Base-by-base conservation (phyloP, 2,797 vertebrate genomes). In the Crenichthys baileyi region DNA sequence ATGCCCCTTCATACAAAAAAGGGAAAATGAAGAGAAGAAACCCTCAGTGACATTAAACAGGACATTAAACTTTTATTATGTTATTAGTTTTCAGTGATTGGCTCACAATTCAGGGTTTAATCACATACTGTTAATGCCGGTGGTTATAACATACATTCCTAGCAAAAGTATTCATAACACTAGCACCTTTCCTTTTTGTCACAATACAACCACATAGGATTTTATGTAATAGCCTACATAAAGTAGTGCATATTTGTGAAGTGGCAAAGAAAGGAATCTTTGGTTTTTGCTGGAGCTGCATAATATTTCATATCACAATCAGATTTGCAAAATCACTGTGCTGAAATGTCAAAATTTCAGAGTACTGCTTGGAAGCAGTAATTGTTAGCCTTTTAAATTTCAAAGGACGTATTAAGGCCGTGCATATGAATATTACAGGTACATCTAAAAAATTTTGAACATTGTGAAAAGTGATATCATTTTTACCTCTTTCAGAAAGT, bases 1-100 rank as follows among this genome's bases (percentile, higher is more conserved):
- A 79, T 77, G 29, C 91, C 90, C 83, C 76, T 86, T 81, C 84
- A 75, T 81, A 20, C 73, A 80, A 85, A 81, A 85, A 81, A 83
- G 75, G 83, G 86, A 78, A 84, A n/a, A 73, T 78, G 58, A 31
- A 24, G 56, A 56, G 58, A 80, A 84, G 24, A 83, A 80, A 85
- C 65, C 76, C 41, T 76, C 75, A 60, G 80, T 77, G 80, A 82
- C 72, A 90, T 85, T 80, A 85, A 82, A 53, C 71, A 67, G 70
- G 53, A 44, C 84, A 84, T 85, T 51, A 83, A 60, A 78, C 70
- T 80, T 81, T 82, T 46, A 79, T 76, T 31, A 53, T 73, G 46
- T 75, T 78, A 53, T 79, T 58, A 72, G 82, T 79, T 76, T 60
- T 11, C 41, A 63, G 46, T 72, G 55, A 48, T 44, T 70, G n/a